These are phyloP conservation scores for Meganola albula DNA, from an alignment of 2,888 invertebrate species.

Conservation along the genomic window DNA sequence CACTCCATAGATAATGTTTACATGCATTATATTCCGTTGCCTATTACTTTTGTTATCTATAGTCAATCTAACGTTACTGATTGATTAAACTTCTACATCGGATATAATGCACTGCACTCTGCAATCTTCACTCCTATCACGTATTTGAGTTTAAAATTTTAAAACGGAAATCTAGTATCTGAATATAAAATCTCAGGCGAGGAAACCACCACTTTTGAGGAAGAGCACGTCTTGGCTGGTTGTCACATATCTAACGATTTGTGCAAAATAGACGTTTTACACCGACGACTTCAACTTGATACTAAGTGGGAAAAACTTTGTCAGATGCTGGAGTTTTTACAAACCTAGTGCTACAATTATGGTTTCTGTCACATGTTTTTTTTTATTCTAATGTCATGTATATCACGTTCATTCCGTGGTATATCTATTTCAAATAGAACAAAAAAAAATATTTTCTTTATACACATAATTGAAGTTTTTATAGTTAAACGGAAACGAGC, in stretches of 20 bases:
- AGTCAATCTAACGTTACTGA: too few relatives aligned
- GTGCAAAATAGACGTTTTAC: slow-evolving; percentile 54
- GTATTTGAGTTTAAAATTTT: slow-evolving; percentile 58
- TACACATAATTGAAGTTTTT: slow-evolving; percentile 34
- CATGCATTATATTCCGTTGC: background rate
- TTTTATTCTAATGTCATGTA: too few relatives aligned
- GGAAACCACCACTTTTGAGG: slow-evolving; percentile 31
- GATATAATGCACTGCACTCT: background rate
- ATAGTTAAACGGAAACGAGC: slow-evolving; percentile 46
- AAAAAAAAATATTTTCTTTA: too few relatives aligned
- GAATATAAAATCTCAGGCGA: slow-evolving; percentile 55
- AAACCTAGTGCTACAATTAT: too few relatives aligned
- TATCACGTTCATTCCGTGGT: too few relatives aligned
- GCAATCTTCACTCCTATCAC: slow-evolving; percentile 52
- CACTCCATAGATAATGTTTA: too few relatives aligned
- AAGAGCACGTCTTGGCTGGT: slow-evolving; percentile 36
- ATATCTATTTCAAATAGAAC: too few relatives aligned
- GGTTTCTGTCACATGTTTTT: too few relatives aligned
- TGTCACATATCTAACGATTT: slow-evolving; percentile 57
- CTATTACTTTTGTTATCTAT: background rate
- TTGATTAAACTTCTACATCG: background rate
- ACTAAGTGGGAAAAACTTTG: slow-evolving; percentile 39
- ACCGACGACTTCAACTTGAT: slow-evolving; percentile 34
- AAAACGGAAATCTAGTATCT: slow-evolving; percentile 63
- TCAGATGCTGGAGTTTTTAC: too few relatives aligned